phyloP scores from a whole-genome alignment of 2,888 invertebrate genomes.

The Zaprionus obscuricornis region DNA sequence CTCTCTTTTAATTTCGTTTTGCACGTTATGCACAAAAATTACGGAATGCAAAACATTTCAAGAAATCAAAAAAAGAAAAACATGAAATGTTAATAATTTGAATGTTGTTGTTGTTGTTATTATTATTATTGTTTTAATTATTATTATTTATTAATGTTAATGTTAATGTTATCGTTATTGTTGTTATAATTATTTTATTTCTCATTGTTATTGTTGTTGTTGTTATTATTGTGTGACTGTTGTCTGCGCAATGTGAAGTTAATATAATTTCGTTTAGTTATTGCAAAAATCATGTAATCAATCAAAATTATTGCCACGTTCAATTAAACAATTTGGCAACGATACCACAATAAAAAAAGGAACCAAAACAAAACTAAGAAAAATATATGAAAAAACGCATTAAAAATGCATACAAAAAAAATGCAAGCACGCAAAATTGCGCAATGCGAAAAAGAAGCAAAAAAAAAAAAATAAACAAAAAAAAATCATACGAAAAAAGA shows the following conservation, averaged over 20 bases:
- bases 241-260: conserved; percentile 45
- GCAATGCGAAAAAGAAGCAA: conserved; percentile 30
- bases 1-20: conserved; percentile 29
- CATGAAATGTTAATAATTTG: conserved; percentile 38
- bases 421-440: conserved; percentile 51
- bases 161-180: conserved; percentile 22
- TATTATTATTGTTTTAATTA: conserved; percentile 27
- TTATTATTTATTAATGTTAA: conserved; percentile 1
- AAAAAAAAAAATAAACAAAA: conserved; percentile 5
- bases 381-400: too few relatives aligned
- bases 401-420: background rate
- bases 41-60: conserved; percentile 47
- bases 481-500: conserved; percentile 6
- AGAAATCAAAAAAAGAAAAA: background rate
- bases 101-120: conserved; percentile 73
- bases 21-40: conserved; percentile 41
- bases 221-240: conserved; percentile 44
- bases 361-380: conserved; percentile 10
- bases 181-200: conserved; percentile 28
- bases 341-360: background rate
- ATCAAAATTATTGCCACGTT: conserved; percentile 39
- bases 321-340: conserved; percentile 37
- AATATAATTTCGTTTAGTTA: conserved; percentile 23
- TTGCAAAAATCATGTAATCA: conserved; percentile 28
- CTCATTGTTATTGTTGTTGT: conserved; percentile 32